phyloP scores from a whole-genome alignment of 2,797 vertebrate genomes.

The Phaenicophaeus curvirostris region DNA sequence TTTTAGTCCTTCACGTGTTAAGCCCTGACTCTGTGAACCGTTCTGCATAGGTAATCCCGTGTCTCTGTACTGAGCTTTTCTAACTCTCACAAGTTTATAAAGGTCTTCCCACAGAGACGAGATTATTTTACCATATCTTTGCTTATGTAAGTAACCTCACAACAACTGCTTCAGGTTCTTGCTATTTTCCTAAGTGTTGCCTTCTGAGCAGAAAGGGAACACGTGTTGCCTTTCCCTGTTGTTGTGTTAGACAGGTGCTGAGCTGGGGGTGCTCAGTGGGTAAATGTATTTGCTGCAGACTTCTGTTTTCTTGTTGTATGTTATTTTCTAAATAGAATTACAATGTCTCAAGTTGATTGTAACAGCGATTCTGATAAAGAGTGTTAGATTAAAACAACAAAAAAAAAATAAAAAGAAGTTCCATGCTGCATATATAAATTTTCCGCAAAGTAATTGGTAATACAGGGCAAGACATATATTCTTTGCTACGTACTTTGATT shows the following conservation, averaged over 20 bases:
- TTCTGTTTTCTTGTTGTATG: neutral
- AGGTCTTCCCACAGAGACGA: neutral
- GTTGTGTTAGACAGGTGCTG: neutral
- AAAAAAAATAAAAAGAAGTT: neutral
- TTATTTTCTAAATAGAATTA: neutral
- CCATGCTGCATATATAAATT: neutral
- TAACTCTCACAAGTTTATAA: neutral
- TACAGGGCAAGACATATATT: neutral
- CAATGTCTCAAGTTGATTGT: neutral
- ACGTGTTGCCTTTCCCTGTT: neutral
- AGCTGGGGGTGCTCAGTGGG: neutral
- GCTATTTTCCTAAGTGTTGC: neutral
- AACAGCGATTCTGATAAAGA: neutral
- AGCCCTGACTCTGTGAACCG: neutral
- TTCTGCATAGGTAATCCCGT: neutral
- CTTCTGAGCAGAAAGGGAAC: neutral
- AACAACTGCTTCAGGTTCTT: neutral
- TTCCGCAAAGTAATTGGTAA: neutral
- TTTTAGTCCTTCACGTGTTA: neutral
- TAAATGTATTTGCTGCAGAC: neutral
- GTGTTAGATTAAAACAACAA: slow-evolving; percentile 4
- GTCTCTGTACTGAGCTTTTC: neutral
- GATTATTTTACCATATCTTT: neutral
- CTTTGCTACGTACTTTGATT: slow-evolving; percentile 6
- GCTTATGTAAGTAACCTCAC: neutral